Evolutionary conservation across 30 jellyfish, hydroid and myxozoan genomes (phyloP).

Genomic region (Rhopilema esculentum): DNA sequence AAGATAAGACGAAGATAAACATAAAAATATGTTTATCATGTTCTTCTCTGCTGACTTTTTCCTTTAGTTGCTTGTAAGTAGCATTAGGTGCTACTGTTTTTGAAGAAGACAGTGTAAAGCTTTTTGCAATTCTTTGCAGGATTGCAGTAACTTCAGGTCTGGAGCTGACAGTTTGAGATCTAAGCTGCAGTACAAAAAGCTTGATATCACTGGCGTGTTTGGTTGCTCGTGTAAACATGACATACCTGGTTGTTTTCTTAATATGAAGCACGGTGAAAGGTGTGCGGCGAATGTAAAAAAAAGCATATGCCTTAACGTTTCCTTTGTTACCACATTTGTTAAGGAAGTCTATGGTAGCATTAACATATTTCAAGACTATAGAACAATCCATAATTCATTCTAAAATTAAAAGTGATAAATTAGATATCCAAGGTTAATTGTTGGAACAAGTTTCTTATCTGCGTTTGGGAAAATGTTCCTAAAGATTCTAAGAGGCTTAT

Average conservation of each 20-base stretch:
- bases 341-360: too few species aligned
- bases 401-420: background rate
- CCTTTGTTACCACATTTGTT: background rate
- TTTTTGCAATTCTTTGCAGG: conserved; percentile 1
- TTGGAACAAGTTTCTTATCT: too few species aligned
- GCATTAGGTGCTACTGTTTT: too few species aligned
- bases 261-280: conserved; percentile 49
- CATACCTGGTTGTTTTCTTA: conserved; percentile 20
- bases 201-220: conserved; percentile 20
- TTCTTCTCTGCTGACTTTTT: too few species aligned
- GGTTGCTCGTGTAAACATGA: conserved; percentile 37
- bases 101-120: too few species aligned
- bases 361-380: too few species aligned
- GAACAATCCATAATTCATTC: background rate
- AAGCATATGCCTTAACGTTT: background rate
- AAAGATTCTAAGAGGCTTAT: too few species aligned
- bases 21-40: too few species aligned
- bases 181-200: background rate
- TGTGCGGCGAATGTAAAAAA: too few species aligned
- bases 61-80: too few species aligned
- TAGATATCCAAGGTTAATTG: background rate
- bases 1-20: too few species aligned
- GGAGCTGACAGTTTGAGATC: conserved; percentile 26
- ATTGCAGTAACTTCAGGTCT: conserved; percentile 26
- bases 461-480: too few species aligned